Percentiles rank a stretch among this genome's conserved stretches.
phyloP scores from a whole-genome alignment of 23 tunicate species.

The Ascidia mentula region DNA sequence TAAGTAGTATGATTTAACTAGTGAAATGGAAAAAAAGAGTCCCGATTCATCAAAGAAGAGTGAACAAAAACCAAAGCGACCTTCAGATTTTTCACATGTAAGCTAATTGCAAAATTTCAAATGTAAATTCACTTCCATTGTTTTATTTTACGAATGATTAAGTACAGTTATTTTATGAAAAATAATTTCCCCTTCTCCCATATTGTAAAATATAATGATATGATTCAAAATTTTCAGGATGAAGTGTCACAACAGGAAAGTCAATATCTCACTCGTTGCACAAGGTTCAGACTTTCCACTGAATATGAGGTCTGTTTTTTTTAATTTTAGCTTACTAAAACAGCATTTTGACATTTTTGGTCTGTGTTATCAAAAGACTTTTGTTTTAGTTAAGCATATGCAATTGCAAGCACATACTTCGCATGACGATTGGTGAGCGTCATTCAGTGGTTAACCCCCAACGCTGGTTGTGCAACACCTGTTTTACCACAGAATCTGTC shows the following conservation, averaged over 20 bases:
- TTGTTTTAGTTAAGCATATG: slow-evolving; percentile 69
- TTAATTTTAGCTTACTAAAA: background rate
- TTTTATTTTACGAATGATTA: no score
- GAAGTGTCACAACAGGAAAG: slow-evolving; percentile 57
- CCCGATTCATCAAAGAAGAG: background rate
- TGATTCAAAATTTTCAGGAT: slow-evolving; percentile 42
- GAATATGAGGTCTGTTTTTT: slow-evolving; percentile 66
- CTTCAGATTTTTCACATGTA: background rate
- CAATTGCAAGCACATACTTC: slow-evolving; percentile 89
- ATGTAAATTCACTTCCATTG: no score
- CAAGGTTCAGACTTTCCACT: slow-evolving; percentile 68
- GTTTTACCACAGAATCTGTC: slow-evolving; percentile 84
- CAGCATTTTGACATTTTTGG: background rate
- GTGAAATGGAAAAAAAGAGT: background rate
- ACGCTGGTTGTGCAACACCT: slow-evolving; percentile 72
- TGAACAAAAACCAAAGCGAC: background rate
- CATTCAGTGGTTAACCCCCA: slow-evolving; percentile 85
- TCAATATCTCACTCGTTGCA: slow-evolving; percentile 71
- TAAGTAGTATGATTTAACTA: background rate
- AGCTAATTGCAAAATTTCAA: no score
- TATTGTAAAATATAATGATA: no score
- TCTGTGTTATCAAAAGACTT: background rate
- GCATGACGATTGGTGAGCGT: slow-evolving; percentile 81
- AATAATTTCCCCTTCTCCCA: no score
- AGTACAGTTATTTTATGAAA: no score